These are phyloP conservation scores for Hucho hucho DNA, from an alignment of 2,113 vertebrate genomes.

Conservation along the genomic window DNA sequence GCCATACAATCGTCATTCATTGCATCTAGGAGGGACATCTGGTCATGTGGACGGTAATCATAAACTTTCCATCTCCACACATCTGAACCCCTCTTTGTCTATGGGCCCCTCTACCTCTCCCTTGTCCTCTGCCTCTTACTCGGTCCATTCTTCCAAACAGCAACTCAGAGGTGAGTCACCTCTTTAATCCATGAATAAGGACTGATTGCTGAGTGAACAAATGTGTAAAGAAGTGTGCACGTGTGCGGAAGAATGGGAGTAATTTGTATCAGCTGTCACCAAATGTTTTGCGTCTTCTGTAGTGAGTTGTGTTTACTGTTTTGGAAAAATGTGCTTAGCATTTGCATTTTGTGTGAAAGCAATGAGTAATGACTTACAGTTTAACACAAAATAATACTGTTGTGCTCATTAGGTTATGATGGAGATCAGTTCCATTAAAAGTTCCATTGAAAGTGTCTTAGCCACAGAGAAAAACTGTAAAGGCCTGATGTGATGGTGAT, in stretches of 20 bases:
- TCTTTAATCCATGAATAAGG: background rate
- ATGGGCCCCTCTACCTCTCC: no score
- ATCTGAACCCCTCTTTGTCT: no score
- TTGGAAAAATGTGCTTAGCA: background rate
- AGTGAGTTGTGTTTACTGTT: background rate
- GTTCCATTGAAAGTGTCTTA: no score
- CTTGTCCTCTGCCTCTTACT: background rate
- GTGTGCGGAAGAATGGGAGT: background rate
- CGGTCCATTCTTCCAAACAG: background rate
- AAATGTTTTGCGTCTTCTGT: background rate
- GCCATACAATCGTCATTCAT: no score
- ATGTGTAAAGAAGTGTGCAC: background rate
- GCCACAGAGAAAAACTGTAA: no score
- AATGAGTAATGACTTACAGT: background rate
- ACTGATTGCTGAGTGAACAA: conserved; percentile 3
- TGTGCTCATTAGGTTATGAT: no score
- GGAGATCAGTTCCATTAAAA: no score
- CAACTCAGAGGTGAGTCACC: background rate
- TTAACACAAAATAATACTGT: background rate
- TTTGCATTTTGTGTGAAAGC: background rate
- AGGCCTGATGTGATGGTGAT: no score
- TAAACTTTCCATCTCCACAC: no score
- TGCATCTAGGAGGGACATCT: no score
- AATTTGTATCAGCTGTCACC: background rate
- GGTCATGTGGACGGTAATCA: no score